A percentile compares a stretch with the other conserved stretches of the same genome.
phyloP scores from a whole-genome alignment of 1,140 invertebrate genomes.

The Meteorus sp. region DNA sequence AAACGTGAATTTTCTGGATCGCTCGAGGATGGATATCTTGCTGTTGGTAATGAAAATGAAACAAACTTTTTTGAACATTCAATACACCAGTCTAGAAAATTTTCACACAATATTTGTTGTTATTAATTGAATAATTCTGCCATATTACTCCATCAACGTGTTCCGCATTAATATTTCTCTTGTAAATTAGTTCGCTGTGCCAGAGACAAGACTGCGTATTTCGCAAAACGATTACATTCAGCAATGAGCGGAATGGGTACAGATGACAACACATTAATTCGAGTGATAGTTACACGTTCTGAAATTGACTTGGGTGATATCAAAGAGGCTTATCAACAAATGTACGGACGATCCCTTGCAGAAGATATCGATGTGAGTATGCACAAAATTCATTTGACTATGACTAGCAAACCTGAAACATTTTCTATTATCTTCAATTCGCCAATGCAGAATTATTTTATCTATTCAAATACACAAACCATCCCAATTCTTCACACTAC shows the following conservation, averaged over 20 bases:
- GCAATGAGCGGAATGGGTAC: conserved; percentile 88
- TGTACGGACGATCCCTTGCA: conserved; percentile 79
- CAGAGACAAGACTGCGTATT: conserved; percentile 82
- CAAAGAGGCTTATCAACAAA: conserved; percentile 75
- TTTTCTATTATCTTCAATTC: no score
- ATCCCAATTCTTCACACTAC: no score
- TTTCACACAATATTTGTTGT: no score
- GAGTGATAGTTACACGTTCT: conserved; percentile 82
- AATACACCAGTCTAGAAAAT: no score
- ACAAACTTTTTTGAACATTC: background rate
- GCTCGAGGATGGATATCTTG: conserved; percentile 80
- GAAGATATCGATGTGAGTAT: conserved; percentile 75
- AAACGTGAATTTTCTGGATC: conserved; percentile 86
- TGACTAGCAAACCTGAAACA: no score
- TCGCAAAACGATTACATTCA: conserved; percentile 84
- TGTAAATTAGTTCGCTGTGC: conserved; percentile 71
- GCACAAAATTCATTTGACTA: background rate
- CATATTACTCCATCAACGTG: conserved; percentile 21
- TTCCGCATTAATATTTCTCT: background rate
- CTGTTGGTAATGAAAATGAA: conserved; percentile 70
- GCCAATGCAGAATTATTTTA: no score
- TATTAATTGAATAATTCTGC: no score
- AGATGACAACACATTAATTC: conserved; percentile 81
- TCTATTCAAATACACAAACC: no score
- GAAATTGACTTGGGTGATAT: conserved; percentile 89